phyloP scores from a whole-genome alignment of 2,797 vertebrate species.

The Discoglossus pictus region DNA sequence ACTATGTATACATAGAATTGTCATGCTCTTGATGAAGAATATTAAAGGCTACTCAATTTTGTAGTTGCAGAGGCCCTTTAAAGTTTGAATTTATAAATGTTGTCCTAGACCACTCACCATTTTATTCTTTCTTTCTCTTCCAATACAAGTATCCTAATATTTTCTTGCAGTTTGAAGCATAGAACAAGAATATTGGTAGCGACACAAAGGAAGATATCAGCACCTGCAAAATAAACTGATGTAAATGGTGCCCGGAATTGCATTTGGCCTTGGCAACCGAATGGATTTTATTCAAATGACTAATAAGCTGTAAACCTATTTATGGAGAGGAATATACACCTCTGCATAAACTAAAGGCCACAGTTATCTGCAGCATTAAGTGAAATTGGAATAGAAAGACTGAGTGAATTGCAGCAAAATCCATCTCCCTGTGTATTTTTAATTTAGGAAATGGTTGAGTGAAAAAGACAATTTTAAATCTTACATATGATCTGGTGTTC shows the following conservation, averaged over 20 bases:
- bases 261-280: too few relatives aligned
- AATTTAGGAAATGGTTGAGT: conserved; percentile 15
- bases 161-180: too few relatives aligned
- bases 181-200: too few relatives aligned
- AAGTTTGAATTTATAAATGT: too few relatives aligned
- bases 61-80: too few relatives aligned
- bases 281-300: background rate
- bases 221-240: conserved; percentile 2
- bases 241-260: background rate
- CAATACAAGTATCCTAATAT: too few relatives aligned
- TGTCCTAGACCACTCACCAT: too few relatives aligned
- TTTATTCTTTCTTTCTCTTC: too few relatives aligned
- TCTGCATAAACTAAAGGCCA: conserved; percentile 8
- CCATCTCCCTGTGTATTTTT: background rate
- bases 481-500: conserved; percentile 16
- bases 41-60: too few relatives aligned
- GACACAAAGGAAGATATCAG: too few relatives aligned
- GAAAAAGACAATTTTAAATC: conserved; percentile 26
- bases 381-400: conserved; percentile 9
- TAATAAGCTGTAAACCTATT: conserved; percentile 13
- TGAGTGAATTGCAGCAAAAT: conserved; percentile 6
- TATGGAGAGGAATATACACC: conserved; percentile 3
- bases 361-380: conserved; percentile 3
- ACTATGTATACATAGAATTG: too few relatives aligned
- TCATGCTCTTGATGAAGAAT: too few relatives aligned